Conservation (phyloP, 2,113 vertebrate genomes). For the Lophotis ruficrista region DNA sequence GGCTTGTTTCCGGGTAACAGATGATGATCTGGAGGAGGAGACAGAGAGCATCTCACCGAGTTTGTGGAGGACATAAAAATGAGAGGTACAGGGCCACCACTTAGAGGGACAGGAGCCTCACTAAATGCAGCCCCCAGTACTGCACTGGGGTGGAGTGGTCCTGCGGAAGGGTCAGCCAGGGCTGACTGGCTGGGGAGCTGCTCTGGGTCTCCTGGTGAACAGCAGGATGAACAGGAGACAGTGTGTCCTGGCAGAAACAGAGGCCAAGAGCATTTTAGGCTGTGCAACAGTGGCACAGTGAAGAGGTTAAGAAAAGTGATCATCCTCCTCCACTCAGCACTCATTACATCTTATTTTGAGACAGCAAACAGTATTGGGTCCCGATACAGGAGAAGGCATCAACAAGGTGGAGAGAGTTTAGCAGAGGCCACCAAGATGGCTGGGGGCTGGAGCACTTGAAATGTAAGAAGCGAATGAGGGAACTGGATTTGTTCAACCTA, state of each 20-base stretch:
- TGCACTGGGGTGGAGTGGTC: not conserved
- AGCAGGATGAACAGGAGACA: not conserved
- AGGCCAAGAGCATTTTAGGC: not conserved
- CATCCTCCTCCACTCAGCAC: not conserved
- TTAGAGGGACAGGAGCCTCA: not conserved
- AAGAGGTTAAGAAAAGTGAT: not conserved
- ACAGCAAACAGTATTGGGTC: not conserved
- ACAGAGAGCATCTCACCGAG: not conserved
- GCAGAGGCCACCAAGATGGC: not conserved
- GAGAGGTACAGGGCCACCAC: rapidly evolving
- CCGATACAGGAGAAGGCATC: not conserved
- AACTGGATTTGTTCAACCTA: not conserved
- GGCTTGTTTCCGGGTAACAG: not conserved
- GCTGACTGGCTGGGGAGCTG: not conserved
- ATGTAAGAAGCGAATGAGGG: not conserved
- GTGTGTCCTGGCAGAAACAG: not conserved
- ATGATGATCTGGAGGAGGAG: not conserved
- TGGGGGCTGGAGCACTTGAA: not conserved
- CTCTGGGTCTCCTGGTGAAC: not conserved
- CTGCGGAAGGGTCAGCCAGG: not conserved
- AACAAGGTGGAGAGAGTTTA: not conserved
- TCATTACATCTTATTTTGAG: rapidly evolving
- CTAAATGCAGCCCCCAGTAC: not conserved
- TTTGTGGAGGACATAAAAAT: not conserved
- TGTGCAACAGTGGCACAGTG: conserved; percentile 18